Evolutionary conservation across 92 coral and sea anemone species (phyloP), one percentile per base, ranked within the genome.

Genomic region (Paramuricea clavata): DNA sequence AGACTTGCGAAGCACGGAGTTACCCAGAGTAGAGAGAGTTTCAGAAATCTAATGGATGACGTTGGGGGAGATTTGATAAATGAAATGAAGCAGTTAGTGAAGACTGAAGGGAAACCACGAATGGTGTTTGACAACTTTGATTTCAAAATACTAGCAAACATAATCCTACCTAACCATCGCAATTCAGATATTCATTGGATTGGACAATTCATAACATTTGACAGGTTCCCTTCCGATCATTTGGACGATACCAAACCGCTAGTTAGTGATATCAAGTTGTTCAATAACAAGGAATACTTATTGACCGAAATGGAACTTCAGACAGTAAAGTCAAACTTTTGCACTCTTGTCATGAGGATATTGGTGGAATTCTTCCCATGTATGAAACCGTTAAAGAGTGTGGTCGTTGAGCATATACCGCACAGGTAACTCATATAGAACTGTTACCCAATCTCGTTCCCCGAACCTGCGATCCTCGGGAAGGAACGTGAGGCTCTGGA

Each of bases 71-170:
- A 88, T 57, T 36, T 71, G 26, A 32, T 4, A 11, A 30, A 33
- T 2, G 60, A 25, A 34, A 59, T 88, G 47, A 72, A 78, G 70
- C 27, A 82, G 49, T 25, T 62, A 22, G 65, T 83, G 16, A 30
- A 85, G 49, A 47, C 71, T 23, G 91, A 91, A 6, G 81, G 69
- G 33, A 72, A 81, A 68, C 80, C 71, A 44, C 35, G 83, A 39
- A 59, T 87, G 62, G 86, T 87, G 54, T 87, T 91, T 72, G 93
- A 89, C 64, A 92, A 92, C 61, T 73, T 89, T 44, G 95, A 89
- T 60, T 89, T 92, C 52, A 80, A 71, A 85, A 72, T 92, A 27
- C 52, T 89, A 23, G 92, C 87, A 13, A 80, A 85, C 36, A 81
- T 91, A 7, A 81, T 74, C 10, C 44, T 90, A 35, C 74, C 54